phyloP scores from a whole-genome alignment of 2,113 vertebrate species.

The Falco punctatus region DNA sequence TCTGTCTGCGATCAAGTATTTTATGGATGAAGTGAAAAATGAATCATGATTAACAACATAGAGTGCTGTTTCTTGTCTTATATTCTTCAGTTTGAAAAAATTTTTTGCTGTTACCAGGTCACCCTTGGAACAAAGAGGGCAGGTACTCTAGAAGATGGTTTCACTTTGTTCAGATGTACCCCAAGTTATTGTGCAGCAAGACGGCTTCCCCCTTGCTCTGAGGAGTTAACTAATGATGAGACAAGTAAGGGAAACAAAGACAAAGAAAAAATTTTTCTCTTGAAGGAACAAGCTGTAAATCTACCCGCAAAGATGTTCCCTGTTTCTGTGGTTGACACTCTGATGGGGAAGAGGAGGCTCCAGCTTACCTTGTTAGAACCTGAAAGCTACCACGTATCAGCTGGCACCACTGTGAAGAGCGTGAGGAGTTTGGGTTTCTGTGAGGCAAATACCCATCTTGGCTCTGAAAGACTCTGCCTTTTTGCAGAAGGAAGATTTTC shows the following conservation, averaged over 20 bases:
- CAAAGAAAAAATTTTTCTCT: neutral
- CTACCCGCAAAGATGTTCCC: neutral
- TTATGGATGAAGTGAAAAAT: neutral
- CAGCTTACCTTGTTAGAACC: neutral
- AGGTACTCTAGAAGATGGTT: neutral
- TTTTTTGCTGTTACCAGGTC: slow-evolving; percentile 7
- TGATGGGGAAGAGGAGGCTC: neutral
- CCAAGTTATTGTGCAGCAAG: neutral
- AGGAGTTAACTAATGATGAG: neutral
- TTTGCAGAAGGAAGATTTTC: neutral
- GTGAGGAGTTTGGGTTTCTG: neutral
- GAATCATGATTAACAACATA: neutral
- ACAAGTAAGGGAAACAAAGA: slow-evolving; percentile 11
- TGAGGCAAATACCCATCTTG: too few species aligned
- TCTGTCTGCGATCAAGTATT: neutral
- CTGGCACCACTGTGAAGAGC: neutral
- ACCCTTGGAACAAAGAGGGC: neutral
- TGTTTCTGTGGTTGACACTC: neutral
- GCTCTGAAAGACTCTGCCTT: neutral
- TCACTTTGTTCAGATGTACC: neutral
- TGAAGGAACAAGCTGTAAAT: neutral
- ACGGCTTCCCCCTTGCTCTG: neutral
- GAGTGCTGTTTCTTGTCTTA: neutral
- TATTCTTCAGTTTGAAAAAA: neutral
- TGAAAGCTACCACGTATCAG: neutral